These are phyloP conservation scores for Corydoras sp. DNA, from an alignment of 2,113 vertebrate species.

Conservation along the genomic window DNA sequence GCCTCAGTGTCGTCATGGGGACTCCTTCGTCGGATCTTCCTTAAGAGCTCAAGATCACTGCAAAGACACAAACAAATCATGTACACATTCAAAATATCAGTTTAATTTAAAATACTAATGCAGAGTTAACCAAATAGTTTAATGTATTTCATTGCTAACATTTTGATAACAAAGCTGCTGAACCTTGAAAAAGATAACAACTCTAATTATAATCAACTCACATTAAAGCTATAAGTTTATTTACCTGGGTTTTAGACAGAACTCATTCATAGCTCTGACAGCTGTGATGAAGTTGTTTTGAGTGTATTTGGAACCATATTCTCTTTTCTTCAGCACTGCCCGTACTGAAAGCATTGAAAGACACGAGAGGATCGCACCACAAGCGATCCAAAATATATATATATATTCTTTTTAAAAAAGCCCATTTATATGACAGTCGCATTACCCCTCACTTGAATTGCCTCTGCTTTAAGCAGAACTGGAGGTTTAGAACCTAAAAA, in stretches of 20 bases:
- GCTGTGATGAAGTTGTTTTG: slow-evolving; percentile 98
- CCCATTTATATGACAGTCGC: not conserved
- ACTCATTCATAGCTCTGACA: slow-evolving; percentile 96
- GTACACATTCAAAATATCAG: not conserved
- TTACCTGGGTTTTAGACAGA: slow-evolving; percentile 96
- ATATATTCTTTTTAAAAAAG: not conserved
- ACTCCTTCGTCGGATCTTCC: slow-evolving; percentile 87
- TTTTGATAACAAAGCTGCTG: not conserved
- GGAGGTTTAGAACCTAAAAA: slow-evolving; percentile 30
- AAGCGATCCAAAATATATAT: not conserved
- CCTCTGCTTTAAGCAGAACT: slow-evolving; percentile 54
- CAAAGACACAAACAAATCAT: slow-evolving; percentile 5
- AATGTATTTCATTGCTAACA: not conserved
- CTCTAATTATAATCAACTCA: too few relatives aligned
- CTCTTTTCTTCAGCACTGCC: slow-evolving; percentile 94
- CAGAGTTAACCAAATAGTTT: too few relatives aligned
- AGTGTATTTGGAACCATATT: slow-evolving; percentile 92
- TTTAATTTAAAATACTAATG: too few relatives aligned
- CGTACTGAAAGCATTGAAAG: slow-evolving; percentile 70
- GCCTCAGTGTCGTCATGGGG: slow-evolving; percentile 95
- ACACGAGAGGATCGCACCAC: not conserved
- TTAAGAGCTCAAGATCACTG: slow-evolving; percentile 89
- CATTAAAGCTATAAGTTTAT: not conserved
- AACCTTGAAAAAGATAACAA: too few relatives aligned
- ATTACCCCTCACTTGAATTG: slow-evolving; percentile 74